Evolutionary conservation across 2,797 vertebrate species (phyloP).

Genomic region (Hypotaenidia philippensis): DNA sequence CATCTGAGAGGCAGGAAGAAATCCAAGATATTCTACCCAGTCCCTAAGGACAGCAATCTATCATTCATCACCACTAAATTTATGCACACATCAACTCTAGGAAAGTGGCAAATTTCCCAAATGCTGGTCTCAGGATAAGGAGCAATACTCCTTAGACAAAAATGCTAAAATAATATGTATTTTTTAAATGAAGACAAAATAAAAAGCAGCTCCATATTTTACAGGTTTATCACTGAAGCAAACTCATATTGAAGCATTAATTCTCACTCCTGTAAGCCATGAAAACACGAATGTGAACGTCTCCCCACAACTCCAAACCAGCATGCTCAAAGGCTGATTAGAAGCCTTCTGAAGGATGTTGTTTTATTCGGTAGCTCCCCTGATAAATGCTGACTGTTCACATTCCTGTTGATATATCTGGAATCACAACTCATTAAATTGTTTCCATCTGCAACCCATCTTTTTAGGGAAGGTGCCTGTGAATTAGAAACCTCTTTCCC

Average conservation of each 20-base stretch:
- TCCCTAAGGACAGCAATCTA: not conserved
- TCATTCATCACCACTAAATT: not conserved
- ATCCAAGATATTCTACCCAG: not conserved
- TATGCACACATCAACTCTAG: not conserved
- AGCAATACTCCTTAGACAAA: rapidly evolving
- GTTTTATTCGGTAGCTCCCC: not conserved
- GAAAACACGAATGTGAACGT: rapidly evolving
- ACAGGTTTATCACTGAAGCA: not conserved
- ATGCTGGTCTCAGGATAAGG: not conserved
- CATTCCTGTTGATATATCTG: constrained; percentile 30
- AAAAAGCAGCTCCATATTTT: not conserved
- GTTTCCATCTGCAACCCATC: constrained; percentile 53
- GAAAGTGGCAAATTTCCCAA: not conserved
- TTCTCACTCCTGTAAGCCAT: not conserved
- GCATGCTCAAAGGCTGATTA: not conserved
- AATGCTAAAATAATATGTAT: not conserved
- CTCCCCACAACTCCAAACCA: not conserved
- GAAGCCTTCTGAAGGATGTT: not conserved
- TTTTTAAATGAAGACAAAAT: not conserved
- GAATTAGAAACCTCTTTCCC: constrained; percentile 22
- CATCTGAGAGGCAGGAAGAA: not conserved
- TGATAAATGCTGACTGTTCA: constrained; percentile 31
- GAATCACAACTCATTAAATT: constrained; percentile 45
- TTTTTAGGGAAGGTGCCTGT: constrained; percentile 48
- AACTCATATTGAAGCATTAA: not conserved